phyloP scores from a whole-genome alignment of 2,113 vertebrate genomes.

The Sinocyclocheilus rhinocerous region DNA sequence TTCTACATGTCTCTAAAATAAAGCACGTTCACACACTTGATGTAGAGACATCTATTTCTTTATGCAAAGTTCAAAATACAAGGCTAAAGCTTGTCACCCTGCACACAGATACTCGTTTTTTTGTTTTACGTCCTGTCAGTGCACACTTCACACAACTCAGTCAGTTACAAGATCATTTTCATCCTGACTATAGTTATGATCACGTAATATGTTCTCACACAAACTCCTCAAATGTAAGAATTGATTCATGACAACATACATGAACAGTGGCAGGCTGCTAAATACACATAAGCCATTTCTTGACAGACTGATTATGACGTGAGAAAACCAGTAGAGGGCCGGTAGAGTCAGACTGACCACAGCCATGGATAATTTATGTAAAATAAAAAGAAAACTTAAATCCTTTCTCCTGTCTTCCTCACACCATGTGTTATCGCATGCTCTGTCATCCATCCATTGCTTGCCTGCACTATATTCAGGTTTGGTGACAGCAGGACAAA shows the following conservation, averaged over 20 bases:
- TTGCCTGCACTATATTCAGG: neutral
- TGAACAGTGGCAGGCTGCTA: too few species aligned
- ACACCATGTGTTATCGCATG: neutral
- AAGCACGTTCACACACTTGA: neutral
- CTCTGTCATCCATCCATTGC: neutral
- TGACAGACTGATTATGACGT: neutral
- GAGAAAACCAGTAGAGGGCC: neutral
- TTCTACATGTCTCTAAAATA: neutral
- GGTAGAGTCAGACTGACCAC: neutral
- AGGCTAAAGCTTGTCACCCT: neutral
- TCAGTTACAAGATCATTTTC: neutral
- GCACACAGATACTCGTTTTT: neutral
- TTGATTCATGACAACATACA: neutral
- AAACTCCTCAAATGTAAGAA: neutral
- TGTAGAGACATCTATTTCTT: conserved; percentile 2
- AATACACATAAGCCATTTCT: neutral
- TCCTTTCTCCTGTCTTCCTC: neutral
- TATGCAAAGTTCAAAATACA: neutral
- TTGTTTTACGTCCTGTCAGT: neutral
- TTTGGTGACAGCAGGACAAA: conserved; percentile 22
- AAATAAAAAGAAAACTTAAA: neutral
- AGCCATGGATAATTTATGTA: neutral
- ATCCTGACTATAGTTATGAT: neutral
- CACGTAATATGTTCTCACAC: neutral
- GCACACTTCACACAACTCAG: neutral